These are phyloP conservation scores for Eupristina koningsbergeri DNA, from an alignment of 1,140 invertebrate genomes.

Conservation along the genomic window DNA sequence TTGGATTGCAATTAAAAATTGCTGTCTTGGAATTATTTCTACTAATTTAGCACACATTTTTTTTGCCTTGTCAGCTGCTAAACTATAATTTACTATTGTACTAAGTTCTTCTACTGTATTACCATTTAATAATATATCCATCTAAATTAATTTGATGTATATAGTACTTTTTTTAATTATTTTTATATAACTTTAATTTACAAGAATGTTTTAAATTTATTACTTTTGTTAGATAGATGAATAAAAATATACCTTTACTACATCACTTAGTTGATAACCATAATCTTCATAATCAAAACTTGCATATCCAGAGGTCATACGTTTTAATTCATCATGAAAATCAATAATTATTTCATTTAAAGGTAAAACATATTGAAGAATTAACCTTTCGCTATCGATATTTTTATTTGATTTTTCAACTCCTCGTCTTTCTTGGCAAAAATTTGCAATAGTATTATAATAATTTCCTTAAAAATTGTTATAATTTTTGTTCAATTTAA, in stretches of 20 bases:
- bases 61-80: constrained; percentile 80
- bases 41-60: constrained; percentile 85
- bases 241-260: constrained; percentile 79
- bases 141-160: constrained; percentile 73
- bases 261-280: constrained; percentile 82
- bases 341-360: constrained; percentile 95
- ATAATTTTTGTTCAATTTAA: neutral
- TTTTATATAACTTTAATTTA: neutral
- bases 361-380: constrained; percentile 89
- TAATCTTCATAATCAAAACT: constrained; percentile 98
- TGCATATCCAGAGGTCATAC: constrained; percentile 92
- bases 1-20: constrained; percentile 90
- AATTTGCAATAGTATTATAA: constrained; percentile 79
- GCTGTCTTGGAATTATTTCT: constrained; percentile 91
- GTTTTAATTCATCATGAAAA: constrained; percentile 95
- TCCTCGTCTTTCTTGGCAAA: constrained; percentile 87
- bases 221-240: neutral
- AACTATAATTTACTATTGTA: constrained; percentile 83
- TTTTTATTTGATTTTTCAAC: constrained; percentile 81
- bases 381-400: constrained; percentile 87
- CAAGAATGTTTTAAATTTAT: neutral
- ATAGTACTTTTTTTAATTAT: neutral
- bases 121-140: constrained; percentile 89
- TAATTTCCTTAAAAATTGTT: constrained; percentile 76
- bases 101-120: constrained; percentile 89